Evolutionary conservation across 2,113 vertebrate species (phyloP).

Genomic region (Crotalus helleri): DNA sequence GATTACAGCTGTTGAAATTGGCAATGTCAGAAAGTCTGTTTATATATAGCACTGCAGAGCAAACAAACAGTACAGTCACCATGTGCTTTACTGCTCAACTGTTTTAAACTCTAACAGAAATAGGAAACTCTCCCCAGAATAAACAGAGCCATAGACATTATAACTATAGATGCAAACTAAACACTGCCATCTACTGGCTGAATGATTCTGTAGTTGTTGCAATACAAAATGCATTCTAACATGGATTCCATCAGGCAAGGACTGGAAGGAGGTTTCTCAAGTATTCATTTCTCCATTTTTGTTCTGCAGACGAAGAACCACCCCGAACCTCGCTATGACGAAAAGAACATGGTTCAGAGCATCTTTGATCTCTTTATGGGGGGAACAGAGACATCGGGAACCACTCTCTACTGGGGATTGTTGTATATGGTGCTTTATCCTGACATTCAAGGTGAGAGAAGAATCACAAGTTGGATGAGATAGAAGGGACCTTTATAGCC

Average conservation of each 20-base stretch:
- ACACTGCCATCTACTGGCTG: neutral
- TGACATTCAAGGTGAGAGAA: constrained; percentile 63
- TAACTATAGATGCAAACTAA: neutral
- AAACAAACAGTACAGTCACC: neutral
- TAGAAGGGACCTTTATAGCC: neutral
- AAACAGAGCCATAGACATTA: neutral
- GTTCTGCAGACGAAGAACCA: constrained; percentile 51
- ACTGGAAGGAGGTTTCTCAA: neutral
- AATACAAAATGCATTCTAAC: neutral
- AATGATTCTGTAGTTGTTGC: neutral
- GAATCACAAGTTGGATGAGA: neutral
- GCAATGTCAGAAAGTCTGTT: neutral
- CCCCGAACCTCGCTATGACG: constrained; percentile 54
- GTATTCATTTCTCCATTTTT: neutral
- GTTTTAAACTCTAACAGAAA: neutral
- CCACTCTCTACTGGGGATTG: constrained; percentile 69
- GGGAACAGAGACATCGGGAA: constrained; percentile 70
- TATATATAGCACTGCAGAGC: neutral
- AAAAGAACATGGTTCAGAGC: constrained; percentile 67
- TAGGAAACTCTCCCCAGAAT: neutral
- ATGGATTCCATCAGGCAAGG: neutral
- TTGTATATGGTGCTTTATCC: constrained; percentile 66
- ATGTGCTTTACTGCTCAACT: neutral
- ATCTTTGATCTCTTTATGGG: constrained; percentile 69
- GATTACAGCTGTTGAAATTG: neutral